Base-by-base conservation (phyloP, 2,113 vertebrate genomes). In the Dryoscopus gambensis region DNA sequence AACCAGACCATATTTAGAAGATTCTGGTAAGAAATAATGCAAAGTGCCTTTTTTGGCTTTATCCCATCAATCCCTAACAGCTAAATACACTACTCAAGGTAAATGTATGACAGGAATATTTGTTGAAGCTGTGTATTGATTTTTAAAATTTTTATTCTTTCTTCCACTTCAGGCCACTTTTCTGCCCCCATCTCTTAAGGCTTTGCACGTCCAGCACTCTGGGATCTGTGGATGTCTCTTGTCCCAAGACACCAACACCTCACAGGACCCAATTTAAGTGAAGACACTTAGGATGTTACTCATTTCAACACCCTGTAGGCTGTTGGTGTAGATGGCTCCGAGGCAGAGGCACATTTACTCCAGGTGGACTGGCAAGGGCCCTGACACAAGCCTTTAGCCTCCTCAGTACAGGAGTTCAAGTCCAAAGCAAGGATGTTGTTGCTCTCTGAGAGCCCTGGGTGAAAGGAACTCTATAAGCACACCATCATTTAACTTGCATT, bases 181-280 rank as follows among this genome's bases (percentile, higher is more conserved):
- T 91, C 90, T 63, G 6, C 21, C 23, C 46, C 30, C 6, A 4
- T 42, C 28, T 75, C 35, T 42, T 50, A 80, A 37, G 19, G 31
- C 19, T 75, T 75, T 83, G 33, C 1, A 1, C 20, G 9, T 31
- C 16, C 16, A 42, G 17, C 0, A 0, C 76, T 77, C 71, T 3
- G 2, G 22, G 21, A 17, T 69, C 19, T n/a, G 13, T 46, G 56
- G 16, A 18, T 50, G 15, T 42, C 52, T 37, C 47, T 74, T 46
- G 12, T 70, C 11, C 28, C 0, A 0, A 21, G 39, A 63, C 33
- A 67, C 11, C 23, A 31, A 19, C 14, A 10, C 56, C 21, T 80
- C 31, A 25, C n/a, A 47, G 33, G 39, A 52, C 57, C 24, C 31
- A 62, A 56, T 69, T 57, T 40, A 44, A 79, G 37, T 27, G 35